A percentile compares a stretch with the other conserved stretches of the same genome.
phyloP scores from a whole-genome alignment of 2,797 vertebrate genomes.

The Typhlichthys eigenmanni region DNA sequence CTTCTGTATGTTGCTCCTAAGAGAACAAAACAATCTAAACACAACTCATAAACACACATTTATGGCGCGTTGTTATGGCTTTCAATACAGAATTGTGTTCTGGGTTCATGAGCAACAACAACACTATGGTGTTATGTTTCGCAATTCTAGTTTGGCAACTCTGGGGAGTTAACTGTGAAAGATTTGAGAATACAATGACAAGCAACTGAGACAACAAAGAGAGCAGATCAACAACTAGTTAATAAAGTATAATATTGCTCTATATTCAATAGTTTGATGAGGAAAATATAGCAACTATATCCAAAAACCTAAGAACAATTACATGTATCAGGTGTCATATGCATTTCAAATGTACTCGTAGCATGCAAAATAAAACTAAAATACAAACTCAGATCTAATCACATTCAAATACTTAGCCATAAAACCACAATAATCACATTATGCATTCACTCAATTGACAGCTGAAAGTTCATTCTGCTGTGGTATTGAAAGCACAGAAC shows the following conservation, averaged over 20 bases:
- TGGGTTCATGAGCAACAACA: neutral
- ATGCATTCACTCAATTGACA: constrained; percentile 16
- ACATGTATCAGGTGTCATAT: neutral
- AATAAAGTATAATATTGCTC: neutral
- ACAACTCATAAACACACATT: constrained; percentile 5
- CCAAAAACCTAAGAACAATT: neutral
- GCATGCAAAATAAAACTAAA: constrained; percentile 9
- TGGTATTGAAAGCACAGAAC: constrained; percentile 31
- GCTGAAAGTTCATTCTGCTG: constrained; percentile 16
- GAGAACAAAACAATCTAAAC: neutral
- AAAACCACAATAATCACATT: constrained; percentile 5
- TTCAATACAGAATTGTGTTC: neutral
- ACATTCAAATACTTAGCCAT: constrained; percentile 7
- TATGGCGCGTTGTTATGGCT: constrained; percentile 7
- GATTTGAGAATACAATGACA: no score
- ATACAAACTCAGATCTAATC: constrained; percentile 2
- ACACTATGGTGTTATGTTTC: no score
- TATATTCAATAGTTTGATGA: neutral
- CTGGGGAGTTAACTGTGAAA: no score
- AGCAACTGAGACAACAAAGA: neutral
- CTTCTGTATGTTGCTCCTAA: neutral
- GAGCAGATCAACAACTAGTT: neutral
- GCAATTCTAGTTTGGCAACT: no score
- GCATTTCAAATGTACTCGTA: constrained; percentile 5
- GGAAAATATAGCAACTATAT: neutral